phyloP scores from a whole-genome alignment of 2,113 vertebrate genomes.

The Mohoua ochrocephala region DNA sequence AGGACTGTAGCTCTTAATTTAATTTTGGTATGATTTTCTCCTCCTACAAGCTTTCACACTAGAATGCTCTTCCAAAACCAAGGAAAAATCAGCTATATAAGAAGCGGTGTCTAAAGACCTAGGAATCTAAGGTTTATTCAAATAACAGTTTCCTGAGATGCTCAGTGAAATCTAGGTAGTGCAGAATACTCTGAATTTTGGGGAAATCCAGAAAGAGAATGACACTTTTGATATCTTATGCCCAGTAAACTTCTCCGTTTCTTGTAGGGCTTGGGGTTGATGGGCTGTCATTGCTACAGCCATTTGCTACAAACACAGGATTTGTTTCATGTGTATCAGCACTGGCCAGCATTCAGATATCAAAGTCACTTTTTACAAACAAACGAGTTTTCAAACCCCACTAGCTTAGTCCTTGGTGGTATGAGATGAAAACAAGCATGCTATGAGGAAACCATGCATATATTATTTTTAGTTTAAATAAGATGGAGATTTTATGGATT shows the following conservation, averaged over 20 bases:
- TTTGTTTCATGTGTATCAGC: not conserved
- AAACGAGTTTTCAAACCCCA: not conserved
- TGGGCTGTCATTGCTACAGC: not conserved
- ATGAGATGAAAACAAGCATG: not conserved
- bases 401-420: not conserved
- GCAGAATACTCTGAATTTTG: not conserved
- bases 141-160: not conserved
- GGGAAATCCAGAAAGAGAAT: not conserved
- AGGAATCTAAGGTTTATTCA: not conserved
- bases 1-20: not conserved
- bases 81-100: not conserved
- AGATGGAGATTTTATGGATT: constrained; percentile 58
- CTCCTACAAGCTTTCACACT: not conserved
- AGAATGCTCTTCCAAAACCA: not conserved
- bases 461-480: constrained; percentile 3
- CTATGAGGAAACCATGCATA: not conserved
- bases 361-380: not conserved
- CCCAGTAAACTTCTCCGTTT: not conserved
- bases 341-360: not conserved
- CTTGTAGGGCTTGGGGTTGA: not conserved
- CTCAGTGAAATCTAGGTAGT: not conserved
- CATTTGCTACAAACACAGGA: not conserved
- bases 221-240: not conserved
- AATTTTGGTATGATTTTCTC: not conserved
- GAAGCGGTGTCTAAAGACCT: not conserved